phyloP scores from a whole-genome alignment of 2,797 vertebrate species.

The Pangasius larnaudii region DNA sequence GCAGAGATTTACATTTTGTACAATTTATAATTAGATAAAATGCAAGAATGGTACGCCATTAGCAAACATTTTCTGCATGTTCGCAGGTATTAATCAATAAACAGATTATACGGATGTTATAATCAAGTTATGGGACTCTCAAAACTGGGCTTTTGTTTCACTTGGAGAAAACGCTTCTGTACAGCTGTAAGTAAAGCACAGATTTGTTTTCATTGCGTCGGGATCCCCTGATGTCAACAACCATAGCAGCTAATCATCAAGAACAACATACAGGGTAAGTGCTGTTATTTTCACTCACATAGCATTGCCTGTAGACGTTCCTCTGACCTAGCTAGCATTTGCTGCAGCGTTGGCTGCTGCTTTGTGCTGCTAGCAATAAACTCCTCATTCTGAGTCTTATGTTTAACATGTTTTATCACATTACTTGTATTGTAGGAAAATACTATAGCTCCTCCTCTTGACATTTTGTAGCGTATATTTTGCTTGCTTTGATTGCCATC shows the following conservation, averaged over 20 bases:
- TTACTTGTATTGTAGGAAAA: not conserved
- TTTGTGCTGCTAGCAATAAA: not conserved
- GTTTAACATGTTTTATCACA: not conserved
- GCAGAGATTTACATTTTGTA: not conserved
- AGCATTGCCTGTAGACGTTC: not conserved
- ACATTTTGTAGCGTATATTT: not conserved
- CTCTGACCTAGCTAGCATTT: not conserved
- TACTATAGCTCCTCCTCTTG: not conserved
- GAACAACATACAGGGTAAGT: not conserved
- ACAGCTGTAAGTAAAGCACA: not conserved
- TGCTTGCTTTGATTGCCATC: not conserved
- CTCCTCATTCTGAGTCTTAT: not conserved
- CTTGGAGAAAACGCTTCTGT: not conserved
- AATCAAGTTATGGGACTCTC: not conserved
- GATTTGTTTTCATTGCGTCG: not conserved
- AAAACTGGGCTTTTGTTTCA: not conserved
- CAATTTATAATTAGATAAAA: not conserved
- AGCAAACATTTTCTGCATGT: not conserved
- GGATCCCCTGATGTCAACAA: not conserved
- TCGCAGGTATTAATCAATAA: not conserved
- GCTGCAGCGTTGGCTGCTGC: not conserved
- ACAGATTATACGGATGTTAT: not conserved
- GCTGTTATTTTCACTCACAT: not conserved
- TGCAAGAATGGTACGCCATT: not conserved
- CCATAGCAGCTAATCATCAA: not conserved